These are phyloP conservation scores for Drosophila subobscura DNA, from an alignment of 1,140 invertebrate genomes.

Conservation along the genomic window DNA sequence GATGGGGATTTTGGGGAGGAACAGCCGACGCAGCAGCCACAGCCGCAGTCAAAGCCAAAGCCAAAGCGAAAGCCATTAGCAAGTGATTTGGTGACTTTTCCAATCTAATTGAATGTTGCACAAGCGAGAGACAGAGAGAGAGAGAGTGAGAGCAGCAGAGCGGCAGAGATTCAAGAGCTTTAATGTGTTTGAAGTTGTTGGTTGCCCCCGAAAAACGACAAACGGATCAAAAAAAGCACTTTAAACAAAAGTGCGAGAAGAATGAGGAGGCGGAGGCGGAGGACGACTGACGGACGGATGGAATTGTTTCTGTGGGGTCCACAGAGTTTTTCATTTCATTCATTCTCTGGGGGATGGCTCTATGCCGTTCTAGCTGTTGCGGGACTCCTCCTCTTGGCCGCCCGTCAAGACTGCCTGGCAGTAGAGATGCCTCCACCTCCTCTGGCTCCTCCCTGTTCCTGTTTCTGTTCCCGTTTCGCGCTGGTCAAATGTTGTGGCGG, in stretches of 20 bases:
- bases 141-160: background rate
- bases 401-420: constrained; percentile 20
- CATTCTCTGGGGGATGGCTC: constrained; percentile 23
- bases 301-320: constrained; percentile 27
- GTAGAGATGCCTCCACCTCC: background rate
- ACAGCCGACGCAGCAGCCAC: too few species aligned
- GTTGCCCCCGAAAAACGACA: constrained; percentile 1
- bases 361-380: too few species aligned
- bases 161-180: constrained; percentile 7
- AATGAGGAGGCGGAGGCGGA: too few species aligned
- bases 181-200: constrained; percentile 8
- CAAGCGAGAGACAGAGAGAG: background rate
- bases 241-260: constrained; percentile 31
- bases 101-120: constrained; percentile 50
- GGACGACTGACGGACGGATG: background rate
- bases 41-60: constrained; percentile 20
- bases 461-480: constrained; percentile 33
- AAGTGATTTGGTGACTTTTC: constrained; percentile 60
- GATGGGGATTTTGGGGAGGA: too few species aligned
- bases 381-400: background rate
- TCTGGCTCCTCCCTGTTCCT: background rate
- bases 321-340: constrained; percentile 28
- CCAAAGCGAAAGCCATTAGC: constrained; percentile 55
- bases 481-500: constrained; percentile 70
- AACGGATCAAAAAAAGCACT: constrained; percentile 26